Conservation (phyloP, 2,888 invertebrate genomes). For the Hartigia nigra region DNA sequence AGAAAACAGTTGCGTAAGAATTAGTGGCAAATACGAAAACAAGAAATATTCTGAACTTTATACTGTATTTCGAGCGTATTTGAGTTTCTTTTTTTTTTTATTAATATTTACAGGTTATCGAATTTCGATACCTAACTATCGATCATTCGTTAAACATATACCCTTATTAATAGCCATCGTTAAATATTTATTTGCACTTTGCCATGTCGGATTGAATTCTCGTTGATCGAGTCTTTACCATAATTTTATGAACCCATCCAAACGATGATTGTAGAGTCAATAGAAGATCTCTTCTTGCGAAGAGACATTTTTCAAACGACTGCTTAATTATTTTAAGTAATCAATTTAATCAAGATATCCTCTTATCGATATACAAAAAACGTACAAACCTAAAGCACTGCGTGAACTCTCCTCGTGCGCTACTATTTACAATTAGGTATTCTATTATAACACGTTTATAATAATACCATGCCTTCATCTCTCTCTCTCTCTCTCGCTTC, state of each 20-base stretch:
- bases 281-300: not conserved
- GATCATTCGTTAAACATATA: not conserved
- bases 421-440: conserved; percentile 41
- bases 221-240: not conserved
- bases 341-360: conserved; percentile 15
- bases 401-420: conserved; percentile 26
- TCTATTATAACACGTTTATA: conserved; percentile 12
- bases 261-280: not conserved
- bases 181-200: conserved; percentile 28
- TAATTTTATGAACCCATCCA: not conserved
- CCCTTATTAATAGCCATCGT: conserved; percentile 25
- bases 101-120: not conserved
- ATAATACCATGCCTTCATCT: conserved; percentile 7
- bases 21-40: not conserved
- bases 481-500: too few relatives aligned
- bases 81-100: not conserved
- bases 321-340: not conserved
- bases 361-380: conserved; percentile 45
- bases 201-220: conserved; percentile 3
- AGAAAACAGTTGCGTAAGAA: not conserved
- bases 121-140: not conserved
- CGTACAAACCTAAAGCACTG: conserved; percentile 46
- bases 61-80: conserved; percentile 32
- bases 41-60: conserved; percentile 24
- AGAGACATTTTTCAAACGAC: not conserved